Base-by-base conservation (phyloP, 2,888 invertebrate genomes). In the Spodoptera exigua region DNA sequence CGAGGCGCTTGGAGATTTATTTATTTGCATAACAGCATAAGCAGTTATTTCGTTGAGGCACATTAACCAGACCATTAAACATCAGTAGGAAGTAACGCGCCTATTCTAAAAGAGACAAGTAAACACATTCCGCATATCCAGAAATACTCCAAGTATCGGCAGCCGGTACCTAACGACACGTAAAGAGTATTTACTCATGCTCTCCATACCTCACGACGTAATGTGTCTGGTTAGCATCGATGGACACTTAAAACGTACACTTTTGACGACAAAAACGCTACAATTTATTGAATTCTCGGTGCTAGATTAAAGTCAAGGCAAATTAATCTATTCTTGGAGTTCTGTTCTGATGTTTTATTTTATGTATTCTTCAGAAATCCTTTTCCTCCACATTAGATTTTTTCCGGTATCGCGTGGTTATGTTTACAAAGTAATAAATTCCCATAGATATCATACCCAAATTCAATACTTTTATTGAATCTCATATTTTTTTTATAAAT, bases 91-190 rank as follows among this genome's bases (percentile, higher is more conserved):
- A 60, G 56, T 63, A 63, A 58, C 60, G 34, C 61, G 67, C 62
- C 59, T 61, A 59, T 56, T 67, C 18, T 39, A 46, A 72, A 67
- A 59, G 58, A 63, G 65, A 68, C 61, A 60, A 61, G 68, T 49
- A 73, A 73, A 76, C 72, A 73, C 55, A 73, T 64, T 66, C 61
- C 45, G 44, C 41, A 27, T 40, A 32, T 63, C 61, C 68, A 45
- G 49, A 73, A 78, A 76, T 76, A 76, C 61, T 62, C 35, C 49
- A 57, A 61, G 70, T 60, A 57, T 60, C 62, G 65, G 64, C 60
- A 61, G 51, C 64, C 16, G 45, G 54, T 58, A 9, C 27, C 27
- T 27, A 58, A 55, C 47, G n/a, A n/a, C n/a, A n/a, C n/a, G 41
- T 49, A 39, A 40, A 53, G 45, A 53, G 43, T 72, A 61, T 56